Evolutionary conservation across 1,140 invertebrate species (phyloP), one percentile per base, ranked within the genome.

Genomic region (Drosophila saltans): DNA sequence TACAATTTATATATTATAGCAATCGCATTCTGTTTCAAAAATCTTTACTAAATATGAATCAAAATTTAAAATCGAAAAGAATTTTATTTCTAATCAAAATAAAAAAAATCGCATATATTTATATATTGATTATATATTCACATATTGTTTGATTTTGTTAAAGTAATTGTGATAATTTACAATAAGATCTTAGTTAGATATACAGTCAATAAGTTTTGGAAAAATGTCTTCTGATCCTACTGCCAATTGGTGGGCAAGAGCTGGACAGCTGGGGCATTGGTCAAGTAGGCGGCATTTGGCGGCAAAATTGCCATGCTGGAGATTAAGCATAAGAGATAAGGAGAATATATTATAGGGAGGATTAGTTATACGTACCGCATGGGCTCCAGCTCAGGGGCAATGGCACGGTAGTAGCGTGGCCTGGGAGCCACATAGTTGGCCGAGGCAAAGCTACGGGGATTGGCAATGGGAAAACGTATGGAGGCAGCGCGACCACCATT

Each of bases 341-440:
- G 45, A 30, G 28, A 6, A 59, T 24, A 28, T 30, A 39, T 2
- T 0, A 5, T 24, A 36, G 26, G 10, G 26, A 8, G 7, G 7
- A 39, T 10, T 4, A 28, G 26, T 33, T 8, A 24, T 8, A 76
- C 75, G 39, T 41, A 88, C 83, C 76, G 64, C 72, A 80, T 80
- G 21, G 80, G 6, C 65, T 83, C 73, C 26, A 77, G n/a, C 11
- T 77, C 63, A 2, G 72, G 33, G n/a, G 56, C 33, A 24, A 72
- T 73, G 28, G 79, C 80, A 60, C 80, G 82, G 55, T 82, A 78
- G 62, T 66, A 83, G 16, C 88, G 89, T 8, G 88, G 88, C 40
- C 89, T 77, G 39, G 88, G 64, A 9, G 86, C 86, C 68, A 90
- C 78, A 58, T 91, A 90, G 48, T 90, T 90, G 66, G 75, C 75